Base-by-base conservation (phyloP, 2,113 vertebrate species). In the Psettodes erumei region DNA sequence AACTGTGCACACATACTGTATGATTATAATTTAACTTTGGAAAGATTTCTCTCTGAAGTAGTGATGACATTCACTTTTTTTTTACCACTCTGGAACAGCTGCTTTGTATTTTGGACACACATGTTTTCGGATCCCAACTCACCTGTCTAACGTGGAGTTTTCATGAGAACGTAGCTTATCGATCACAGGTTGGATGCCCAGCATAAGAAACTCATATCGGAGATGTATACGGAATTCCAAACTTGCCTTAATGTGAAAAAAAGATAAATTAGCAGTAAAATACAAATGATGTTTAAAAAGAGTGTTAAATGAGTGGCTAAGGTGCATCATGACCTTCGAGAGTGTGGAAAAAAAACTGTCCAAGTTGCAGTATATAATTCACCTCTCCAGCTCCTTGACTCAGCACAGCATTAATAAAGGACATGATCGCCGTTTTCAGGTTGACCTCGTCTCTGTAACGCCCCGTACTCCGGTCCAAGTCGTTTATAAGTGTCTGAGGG, bases 401-500 rank as follows among this genome's bases (percentile, higher is more conserved):
- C 61, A 99, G 95, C 72, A 99, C 96, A 4, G 98, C 98, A 0
- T 99, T 99, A 84, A 99, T 99, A 90, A 99, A 99, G 81, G 97
- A 99, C 98, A 99, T 99, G 91, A 99, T 98, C 78, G 98, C 98
- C 1, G 98, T 99, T 93, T 99, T 99, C 80, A 99, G 94, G 92
- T 90, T 99, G 90, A 99, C 98, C 94, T 99, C 98, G 33, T 99
- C 98, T 27, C 96, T 94, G 91, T 99, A 99, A 51, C 97, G 91
- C 9, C 98, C 98, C 0, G 97, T 99, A 85, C 95, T 99, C 87
- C 96, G 95, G 89, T 99, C 97, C 94, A 99, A 87, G 79, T 99
- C 98, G 27, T 99, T 99, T 84, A 99, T 95, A 77, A 99, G 94
- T 0, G 95, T 98, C 98, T 99, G 90, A 28, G 40, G 45, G 47